Evolutionary conservation across 1,140 invertebrate genomes (phyloP), one percentile per base, ranked within the genome.

Genomic region (Ceratina calcarata): DNA sequence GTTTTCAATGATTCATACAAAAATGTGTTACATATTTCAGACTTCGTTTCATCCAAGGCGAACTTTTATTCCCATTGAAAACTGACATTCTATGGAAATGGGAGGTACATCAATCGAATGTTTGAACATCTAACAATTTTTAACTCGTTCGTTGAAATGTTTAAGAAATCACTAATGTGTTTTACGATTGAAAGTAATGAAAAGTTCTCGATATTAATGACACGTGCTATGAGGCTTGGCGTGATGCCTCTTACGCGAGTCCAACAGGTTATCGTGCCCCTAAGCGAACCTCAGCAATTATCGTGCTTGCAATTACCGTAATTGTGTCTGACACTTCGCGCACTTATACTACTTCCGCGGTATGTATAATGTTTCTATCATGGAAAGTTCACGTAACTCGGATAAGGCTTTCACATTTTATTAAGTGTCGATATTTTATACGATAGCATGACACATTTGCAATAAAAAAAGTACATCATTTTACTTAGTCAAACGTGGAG

Each of bases 251-350:
- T 84, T 85, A 87, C 86, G 76, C 65, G 82, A 79, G 57, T 76
- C 71, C 84, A 87, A 87, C 87, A 87, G 87, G 87, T 86, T 89
- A 87, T 86, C 81, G 66, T 70, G 61, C 37, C 55, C 67, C 67
- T 53, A 68, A 61, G 81, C 66, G 75, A 85, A 64, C 78, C 74
- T 73, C 71, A n/a, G 60, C 76, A 88, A 87, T 88, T 86, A 81
- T 76, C 27, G 55, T 60, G 55, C 60, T 65, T 24, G 68, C 37
- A 71, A 82, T 72, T 87, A 69, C 64, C 22, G 79, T 82, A 88
- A 87, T 82, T 85, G 78, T 61, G 88, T 66, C 87, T 87, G 87
- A 88, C 83, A 60, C 65, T 69, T 61, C 24, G 61, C 74, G 72
- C 24, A 75, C 77, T 81, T 67, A 55, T 78, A 78, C 86, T 83